Evolutionary conservation across 2,888 invertebrate species (phyloP), one percentile per base, ranked within the genome.

Genomic region (Drosophila sordidapex): DNA sequence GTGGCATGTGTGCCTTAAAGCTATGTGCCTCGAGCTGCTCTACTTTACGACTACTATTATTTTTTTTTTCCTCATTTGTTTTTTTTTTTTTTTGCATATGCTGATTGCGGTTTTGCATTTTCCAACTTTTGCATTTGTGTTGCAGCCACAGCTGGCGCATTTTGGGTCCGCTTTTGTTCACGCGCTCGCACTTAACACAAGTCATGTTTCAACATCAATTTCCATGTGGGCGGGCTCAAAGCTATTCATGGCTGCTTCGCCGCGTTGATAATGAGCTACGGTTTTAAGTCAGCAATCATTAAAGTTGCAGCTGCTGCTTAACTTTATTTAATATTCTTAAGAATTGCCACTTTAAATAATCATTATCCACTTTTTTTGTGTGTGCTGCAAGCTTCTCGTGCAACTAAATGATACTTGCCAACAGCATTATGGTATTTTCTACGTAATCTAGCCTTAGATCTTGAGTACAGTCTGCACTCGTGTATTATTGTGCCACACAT

Each of bases 51-150:
- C 18, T 27, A 46, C 46, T 15, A 46, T 46, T 46, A 46, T 46
- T 25, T 46, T 21, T 25, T 46, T 25, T 46, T 46, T 38, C 15
- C 46, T 25, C 46, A 46, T 46, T 7, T 29, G 15, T 52, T 52
- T 21, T 31, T 49, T 29, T 6, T 21, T 53, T 21, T 53, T 75
- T 74, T 66, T 68, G 75, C 86, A 85, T 85, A 85, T 87, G 85
- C 61, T 89, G 90, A 85, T 85, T 89, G 88, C 85, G 77, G 79
- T 82, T 89, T 79, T 71, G 73, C 62, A 69, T 66, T 71, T 72
- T 68, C 56, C 27, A 38, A 38, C 54, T 56, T 79, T 69, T 59
- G 21, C 72, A 63, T 57, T 67, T 57, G 65, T 62, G 54, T 71
- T 70, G 61, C 51, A 33, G 40, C 51, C 49, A 59, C 53, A 52